Conservation (phyloP, 1,140 invertebrate genomes). For the Cotesia vestalis region DNA sequence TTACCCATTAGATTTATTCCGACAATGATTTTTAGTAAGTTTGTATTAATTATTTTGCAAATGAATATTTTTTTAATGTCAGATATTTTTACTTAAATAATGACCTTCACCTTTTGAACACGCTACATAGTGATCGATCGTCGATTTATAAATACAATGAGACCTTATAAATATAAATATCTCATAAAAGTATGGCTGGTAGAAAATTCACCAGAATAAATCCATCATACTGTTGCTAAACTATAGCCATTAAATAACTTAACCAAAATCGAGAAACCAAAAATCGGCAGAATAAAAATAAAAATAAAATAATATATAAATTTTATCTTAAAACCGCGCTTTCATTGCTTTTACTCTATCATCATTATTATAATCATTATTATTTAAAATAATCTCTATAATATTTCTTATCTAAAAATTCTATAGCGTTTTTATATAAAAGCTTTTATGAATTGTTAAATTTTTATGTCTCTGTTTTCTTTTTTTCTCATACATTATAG, state of each 20-base stretch:
- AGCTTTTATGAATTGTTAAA: constrained; percentile 21
- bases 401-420: background rate
- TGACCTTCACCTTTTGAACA: constrained; percentile 11
- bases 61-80: background rate
- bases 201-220: background rate
- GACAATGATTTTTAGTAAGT: background rate
- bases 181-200: background rate
- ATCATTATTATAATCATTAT: background rate
- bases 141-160: constrained; percentile 10
- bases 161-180: background rate
- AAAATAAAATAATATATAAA: background rate
- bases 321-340: background rate
- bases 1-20: background rate
- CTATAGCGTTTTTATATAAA: constrained; percentile 18
- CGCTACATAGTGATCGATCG: background rate
- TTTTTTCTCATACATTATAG: constrained; percentile 39
- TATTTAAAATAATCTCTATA: too few species aligned
- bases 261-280: background rate
- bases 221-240: background rate
- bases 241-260: background rate
- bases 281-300: background rate
- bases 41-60: background rate
- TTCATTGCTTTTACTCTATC: background rate
- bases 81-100: constrained; percentile 7
- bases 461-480: constrained; percentile 36